Evolutionary conservation across 2,113 vertebrate species (phyloP), one percentile per base, ranked within the genome.

Genomic region (Stomatorhinus ivindoensis): DNA sequence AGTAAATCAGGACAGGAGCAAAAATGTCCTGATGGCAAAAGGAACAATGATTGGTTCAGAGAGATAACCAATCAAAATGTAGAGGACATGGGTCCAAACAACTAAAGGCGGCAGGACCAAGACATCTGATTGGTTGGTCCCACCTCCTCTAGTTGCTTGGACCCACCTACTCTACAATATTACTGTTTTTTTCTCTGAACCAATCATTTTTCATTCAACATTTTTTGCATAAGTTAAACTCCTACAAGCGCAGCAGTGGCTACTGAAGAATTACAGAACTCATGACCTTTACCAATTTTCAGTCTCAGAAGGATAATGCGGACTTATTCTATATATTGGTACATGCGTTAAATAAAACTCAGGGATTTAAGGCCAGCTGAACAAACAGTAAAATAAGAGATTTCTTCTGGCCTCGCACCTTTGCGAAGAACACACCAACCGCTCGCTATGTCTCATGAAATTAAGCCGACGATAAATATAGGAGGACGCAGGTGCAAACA

Each of bases 401-500:
- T 39, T 88, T 42, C 48, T 17, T 87, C n/a, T 13, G 17, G 47
- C n/a, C 55, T 76, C 31, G 5, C 35, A 19, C 65, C 53, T 35
- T 53, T 90, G 31, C 48, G 27, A 35, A 53, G 48, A 31, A 55
- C 65, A 65, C 10, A 80, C 89, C 31, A n/a, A 55, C 27, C 42
- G 9, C 13, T 46, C 73, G 27, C 48, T 86, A 86, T 86, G 86
- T 89, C 10, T 87, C 44, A 87, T 90, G 46, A 87, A 90, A 90
- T 87, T 46, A 87, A 11, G 44, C 86, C 15, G n/a, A 10, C 21
- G 73, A 39, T 87, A 73, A 80, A 55, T 39, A 76, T 46, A 73
- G 85, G 85, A 73, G 47, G 31, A 7, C 51, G 76, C 89, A 76
- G 47, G 84, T 51, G 85, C 89, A 80, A 87, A 80, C 27, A 90